Evolutionary conservation across 23 tunicate genomes (phyloP).

Genomic region (Halocynthia aurantium): DNA sequence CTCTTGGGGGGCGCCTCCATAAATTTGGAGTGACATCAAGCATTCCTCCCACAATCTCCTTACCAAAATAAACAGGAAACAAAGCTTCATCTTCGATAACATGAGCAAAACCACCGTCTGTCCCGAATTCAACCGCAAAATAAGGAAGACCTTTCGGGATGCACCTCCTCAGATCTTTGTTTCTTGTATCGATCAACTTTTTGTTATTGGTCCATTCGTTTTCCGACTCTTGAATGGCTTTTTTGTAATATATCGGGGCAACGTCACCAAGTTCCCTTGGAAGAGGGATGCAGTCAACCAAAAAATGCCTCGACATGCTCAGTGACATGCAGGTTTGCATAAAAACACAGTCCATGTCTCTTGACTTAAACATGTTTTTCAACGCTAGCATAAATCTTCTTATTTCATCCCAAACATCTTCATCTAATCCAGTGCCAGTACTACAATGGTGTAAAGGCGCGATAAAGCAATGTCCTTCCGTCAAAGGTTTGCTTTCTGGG

Average conservation of each 20-base stretch:
- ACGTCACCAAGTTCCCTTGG: slow-evolving; percentile 66
- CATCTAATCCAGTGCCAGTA: slow-evolving; percentile 76
- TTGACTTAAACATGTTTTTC: slow-evolving; percentile 31
- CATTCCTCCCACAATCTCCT: slow-evolving; percentile 92
- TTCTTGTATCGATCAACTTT: slow-evolving; percentile 78
- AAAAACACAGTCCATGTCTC: slow-evolving; percentile 71
- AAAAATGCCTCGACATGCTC: slow-evolving; percentile 63
- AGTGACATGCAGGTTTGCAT: slow-evolving; percentile 59
- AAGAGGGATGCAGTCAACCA: slow-evolving; percentile 84
- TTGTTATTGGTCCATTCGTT: slow-evolving; percentile 84
- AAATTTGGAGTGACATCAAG: slow-evolving; percentile 64
- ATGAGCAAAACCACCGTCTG: slow-evolving; percentile 97
- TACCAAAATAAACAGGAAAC: slow-evolving; percentile 83
- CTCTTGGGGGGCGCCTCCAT: slow-evolving; percentile 88
- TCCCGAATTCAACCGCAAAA: slow-evolving; percentile 86
- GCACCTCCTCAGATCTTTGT: slow-evolving; percentile 55
- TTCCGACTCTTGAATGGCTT: slow-evolving; percentile 97
- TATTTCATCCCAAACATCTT: slow-evolving; percentile 91
- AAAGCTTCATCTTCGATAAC: slow-evolving; percentile 72
- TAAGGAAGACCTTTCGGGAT: slow-evolving; percentile 84
- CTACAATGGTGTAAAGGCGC: slow-evolving; percentile 81
- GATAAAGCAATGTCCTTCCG: slow-evolving; percentile 83
- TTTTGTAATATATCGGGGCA: slow-evolving; percentile 95
- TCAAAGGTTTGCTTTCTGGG: slow-evolving; percentile 61
- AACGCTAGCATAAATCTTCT: slow-evolving; percentile 64